Conservation (phyloP, 1,140 invertebrate species). For the Nasonia longicornis region DNA sequence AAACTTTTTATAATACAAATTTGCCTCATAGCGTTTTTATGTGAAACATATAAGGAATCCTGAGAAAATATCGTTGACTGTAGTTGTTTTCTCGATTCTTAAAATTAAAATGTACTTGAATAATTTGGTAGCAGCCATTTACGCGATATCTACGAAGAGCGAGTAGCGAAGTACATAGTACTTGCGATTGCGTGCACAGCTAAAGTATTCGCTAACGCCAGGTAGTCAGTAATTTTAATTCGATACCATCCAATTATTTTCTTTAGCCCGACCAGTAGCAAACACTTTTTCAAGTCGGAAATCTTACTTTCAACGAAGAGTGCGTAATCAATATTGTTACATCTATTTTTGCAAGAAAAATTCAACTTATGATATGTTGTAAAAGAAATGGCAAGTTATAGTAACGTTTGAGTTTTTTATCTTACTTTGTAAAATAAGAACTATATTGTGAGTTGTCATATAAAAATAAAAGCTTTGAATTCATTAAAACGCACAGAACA, state of each 20-base stretch:
- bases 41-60: too few species aligned
- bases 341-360: not conserved
- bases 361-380: too few species aligned
- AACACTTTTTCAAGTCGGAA: not conserved
- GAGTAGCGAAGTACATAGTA: not conserved
- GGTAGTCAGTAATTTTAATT: constrained; percentile 12
- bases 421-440: too few species aligned
- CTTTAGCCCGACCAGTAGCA: not conserved
- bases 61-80: too few species aligned
- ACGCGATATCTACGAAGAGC: not conserved
- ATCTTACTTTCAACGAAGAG: not conserved
- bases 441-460: too few species aligned
- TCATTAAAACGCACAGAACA: not conserved
- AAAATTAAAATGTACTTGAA: not conserved
- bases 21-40: too few species aligned
- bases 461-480: not conserved
- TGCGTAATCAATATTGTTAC: not conserved
- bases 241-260: not conserved
- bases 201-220: not conserved
- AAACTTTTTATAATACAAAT: too few species aligned
- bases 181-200: not conserved
- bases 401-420: too few species aligned
- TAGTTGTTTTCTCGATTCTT: too few species aligned
- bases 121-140: not conserved
- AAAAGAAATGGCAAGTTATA: too few species aligned